Percentiles rank a stretch among this genome's conserved stretches.
Conservation (phyloP, 2,113 vertebrate species). For the Microtus richardsoni region DNA sequence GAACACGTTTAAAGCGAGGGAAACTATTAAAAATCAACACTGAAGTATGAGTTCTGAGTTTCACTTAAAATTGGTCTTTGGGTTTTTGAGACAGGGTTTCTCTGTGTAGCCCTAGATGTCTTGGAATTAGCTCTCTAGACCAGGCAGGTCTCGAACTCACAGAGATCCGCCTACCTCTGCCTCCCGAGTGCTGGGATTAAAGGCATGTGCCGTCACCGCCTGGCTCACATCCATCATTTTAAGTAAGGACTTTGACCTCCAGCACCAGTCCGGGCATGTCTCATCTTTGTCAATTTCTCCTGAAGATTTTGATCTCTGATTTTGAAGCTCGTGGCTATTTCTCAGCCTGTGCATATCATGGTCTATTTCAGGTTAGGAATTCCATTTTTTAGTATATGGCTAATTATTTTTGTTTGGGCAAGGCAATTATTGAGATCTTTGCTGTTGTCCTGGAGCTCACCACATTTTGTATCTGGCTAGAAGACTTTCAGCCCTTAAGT, state of each 20-base stretch:
- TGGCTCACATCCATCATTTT: neutral
- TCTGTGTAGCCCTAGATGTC: neutral
- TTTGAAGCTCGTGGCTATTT: neutral
- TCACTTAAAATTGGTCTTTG: constrained; percentile 12
- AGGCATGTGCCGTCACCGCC: neutral
- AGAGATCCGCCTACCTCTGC: neutral
- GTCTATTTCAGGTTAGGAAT: constrained; percentile 3
- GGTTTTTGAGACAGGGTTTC: neutral
- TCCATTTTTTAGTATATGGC: constrained; percentile 40
- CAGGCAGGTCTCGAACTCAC: neutral
- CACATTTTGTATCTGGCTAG: neutral
- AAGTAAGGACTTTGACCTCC: neutral
- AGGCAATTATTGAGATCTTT: constrained; percentile 1
- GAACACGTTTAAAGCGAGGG: neutral
- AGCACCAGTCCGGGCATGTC: neutral
- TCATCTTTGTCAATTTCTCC: constrained; percentile 21
- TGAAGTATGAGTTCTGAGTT: constrained; percentile 18
- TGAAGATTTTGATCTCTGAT: constrained; percentile 21
- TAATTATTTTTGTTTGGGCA: neutral
- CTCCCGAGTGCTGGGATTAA: neutral
- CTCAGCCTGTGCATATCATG: neutral
- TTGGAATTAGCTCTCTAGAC: neutral
- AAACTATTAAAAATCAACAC: neutral
- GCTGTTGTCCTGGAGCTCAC: neutral
- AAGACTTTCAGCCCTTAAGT: neutral